Evolutionary conservation across 2,888 invertebrate species (phyloP).

Genomic region (Thalpophila matura): DNA sequence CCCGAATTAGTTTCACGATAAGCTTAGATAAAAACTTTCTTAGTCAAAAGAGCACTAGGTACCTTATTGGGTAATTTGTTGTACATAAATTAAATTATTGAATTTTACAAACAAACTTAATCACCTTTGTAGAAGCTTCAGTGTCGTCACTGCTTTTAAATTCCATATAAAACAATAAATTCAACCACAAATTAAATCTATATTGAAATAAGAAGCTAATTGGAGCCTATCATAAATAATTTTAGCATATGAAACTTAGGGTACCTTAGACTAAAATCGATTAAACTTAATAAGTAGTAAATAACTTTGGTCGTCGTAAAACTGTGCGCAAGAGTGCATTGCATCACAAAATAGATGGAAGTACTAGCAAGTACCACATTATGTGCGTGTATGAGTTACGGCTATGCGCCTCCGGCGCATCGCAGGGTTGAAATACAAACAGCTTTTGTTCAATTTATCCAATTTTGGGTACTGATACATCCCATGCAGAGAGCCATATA

Average conservation of each 20-base stretch:
- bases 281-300: conserved; percentile 58
- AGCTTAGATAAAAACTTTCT: too few species aligned
- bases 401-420: conserved; percentile 49
- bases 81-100: too few species aligned
- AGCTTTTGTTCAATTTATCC: background rate
- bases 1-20: too few species aligned
- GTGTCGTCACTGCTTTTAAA: background rate
- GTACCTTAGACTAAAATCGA: conserved; percentile 46
- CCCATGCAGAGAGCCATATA: too few species aligned
- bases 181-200: background rate
- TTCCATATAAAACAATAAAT: background rate
- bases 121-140: background rate
- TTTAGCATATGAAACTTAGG: conserved; percentile 14
- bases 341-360: conserved; percentile 63
- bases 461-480: too few species aligned
- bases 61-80: too few species aligned
- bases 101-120: background rate
- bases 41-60: too few species aligned
- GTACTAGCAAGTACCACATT: conserved; percentile 37
- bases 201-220: background rate
- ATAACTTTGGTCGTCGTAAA: conserved; percentile 56
- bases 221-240: conserved; percentile 3
- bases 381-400: conserved; percentile 63
- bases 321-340: conserved; percentile 60
- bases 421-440: conserved; percentile 51